Conservation (phyloP, 1,140 invertebrate genomes). For the Drosophila ohnishii region DNA sequence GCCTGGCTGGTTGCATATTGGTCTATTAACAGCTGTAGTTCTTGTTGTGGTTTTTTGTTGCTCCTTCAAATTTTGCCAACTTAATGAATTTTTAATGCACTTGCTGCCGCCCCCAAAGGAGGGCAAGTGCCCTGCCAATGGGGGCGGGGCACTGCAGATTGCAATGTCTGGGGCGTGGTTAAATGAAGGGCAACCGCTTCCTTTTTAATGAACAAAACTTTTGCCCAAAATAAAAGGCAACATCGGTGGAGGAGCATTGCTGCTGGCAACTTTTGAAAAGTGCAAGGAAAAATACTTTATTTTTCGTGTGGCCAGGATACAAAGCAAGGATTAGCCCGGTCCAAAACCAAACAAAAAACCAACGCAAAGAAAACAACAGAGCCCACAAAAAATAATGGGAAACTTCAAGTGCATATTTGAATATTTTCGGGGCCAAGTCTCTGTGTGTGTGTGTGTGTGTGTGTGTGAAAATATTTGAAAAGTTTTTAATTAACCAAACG, state of each 20-base stretch:
- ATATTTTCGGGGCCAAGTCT: constrained; percentile 60
- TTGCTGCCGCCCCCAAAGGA: constrained; percentile 56
- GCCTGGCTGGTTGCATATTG: constrained; percentile 61
- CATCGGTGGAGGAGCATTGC: background rate
- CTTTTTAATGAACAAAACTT: constrained; percentile 82
- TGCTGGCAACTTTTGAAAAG: constrained; percentile 64
- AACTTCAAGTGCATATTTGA: constrained; percentile 81
- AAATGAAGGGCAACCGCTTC: constrained; percentile 75
- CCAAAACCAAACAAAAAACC: constrained; percentile 46
- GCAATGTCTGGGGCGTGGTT: constrained; percentile 78
- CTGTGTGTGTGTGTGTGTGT: constrained; percentile 34
- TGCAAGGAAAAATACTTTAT: constrained; percentile 81
- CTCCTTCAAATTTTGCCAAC: constrained; percentile 80
- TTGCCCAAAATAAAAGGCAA: constrained; percentile 61
- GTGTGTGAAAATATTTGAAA: constrained; percentile 75
- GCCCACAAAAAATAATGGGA: constrained; percentile 42
- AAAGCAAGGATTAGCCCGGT: constrained; percentile 75
- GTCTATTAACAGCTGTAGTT: constrained; percentile 81
- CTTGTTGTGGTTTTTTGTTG: constrained; percentile 71
- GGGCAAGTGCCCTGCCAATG: constrained; percentile 47
- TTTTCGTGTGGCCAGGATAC: constrained; percentile 74
- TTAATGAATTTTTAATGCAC: constrained; percentile 83
- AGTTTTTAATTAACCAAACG: constrained; percentile 81
- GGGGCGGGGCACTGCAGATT: constrained; percentile 26
- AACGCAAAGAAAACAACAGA: constrained; percentile 43